Evolutionary conservation across 2,888 invertebrate genomes (phyloP), one percentile per base, ranked within the genome.

Genomic region (Mactromeris polynyma): DNA sequence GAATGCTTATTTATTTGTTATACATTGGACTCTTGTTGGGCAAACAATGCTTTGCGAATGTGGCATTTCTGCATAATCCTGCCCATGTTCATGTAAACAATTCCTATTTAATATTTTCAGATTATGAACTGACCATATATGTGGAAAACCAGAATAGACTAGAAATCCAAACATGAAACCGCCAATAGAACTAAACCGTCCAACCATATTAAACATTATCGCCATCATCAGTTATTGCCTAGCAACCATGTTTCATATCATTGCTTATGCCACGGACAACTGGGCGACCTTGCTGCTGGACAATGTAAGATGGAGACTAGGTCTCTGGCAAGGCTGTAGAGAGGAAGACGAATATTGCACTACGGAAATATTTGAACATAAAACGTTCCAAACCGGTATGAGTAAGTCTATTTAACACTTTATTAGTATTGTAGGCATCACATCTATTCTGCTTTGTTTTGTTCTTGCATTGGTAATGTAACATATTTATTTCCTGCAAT

Each of bases 191-290:
- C 87, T 90, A 17, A 85, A 83, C 85, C 89, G 89, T 54, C 90
- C 90, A 3, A 91, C 91, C 21, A 82, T 90, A 26, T 83, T 91
- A 19, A 91, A 88, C 58, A 73, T 90, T 21, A 85, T 87, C 14
- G 89, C 93, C 58, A 86, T 93, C 26, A 42, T 89, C n/a, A 89
- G 89, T 82, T 90, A 91, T 88, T 90, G 90, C 36, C 83, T 93
- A 9, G 89, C 90, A 73, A 89, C 89, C 51, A 33, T 93, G 86
- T 93, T 93, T 80, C 91, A 93, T 84, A 83, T 93, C 64, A 93
- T 93, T 26, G 91, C 93, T 33, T 93, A 87, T 82, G 89, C 89
- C 54, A 91, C 93, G 1, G 88, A 89, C 69, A 89, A 86, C 86
- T 93, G 93, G 93, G 82, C 88, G 17, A 88, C 89, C 6, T 81